These are phyloP conservation scores for Trachemys scripta DNA, from an alignment of 2,113 vertebrate species.

Conservation along the genomic window DNA sequence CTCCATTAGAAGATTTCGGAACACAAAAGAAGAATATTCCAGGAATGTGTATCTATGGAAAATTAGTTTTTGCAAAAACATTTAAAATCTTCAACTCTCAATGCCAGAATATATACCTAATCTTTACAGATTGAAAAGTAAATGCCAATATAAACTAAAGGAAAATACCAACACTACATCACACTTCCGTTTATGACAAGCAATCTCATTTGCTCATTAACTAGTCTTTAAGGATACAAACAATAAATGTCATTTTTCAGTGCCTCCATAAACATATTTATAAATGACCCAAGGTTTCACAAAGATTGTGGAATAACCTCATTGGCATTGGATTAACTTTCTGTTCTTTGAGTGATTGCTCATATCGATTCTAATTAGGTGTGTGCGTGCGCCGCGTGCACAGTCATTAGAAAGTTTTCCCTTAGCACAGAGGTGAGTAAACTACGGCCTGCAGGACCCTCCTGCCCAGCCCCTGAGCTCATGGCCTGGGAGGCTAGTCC, in stretches of 20 bases:
- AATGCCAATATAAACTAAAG: background rate
- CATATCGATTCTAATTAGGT: too few species aligned
- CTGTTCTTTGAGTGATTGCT: too few species aligned
- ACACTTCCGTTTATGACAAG: slow-evolving; percentile 18
- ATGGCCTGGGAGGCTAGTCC: too few species aligned
- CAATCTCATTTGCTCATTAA: slow-evolving; percentile 10
- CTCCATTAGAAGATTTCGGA: background rate
- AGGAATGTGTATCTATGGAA: background rate
- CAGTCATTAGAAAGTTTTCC: too few species aligned
- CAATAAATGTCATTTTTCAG: background rate
- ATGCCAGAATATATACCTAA: background rate
- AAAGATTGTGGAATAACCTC: background rate
- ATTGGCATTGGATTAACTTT: background rate
- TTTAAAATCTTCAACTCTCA: background rate
- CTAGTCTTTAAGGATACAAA: slow-evolving; percentile 3
- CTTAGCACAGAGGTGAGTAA: too few species aligned
- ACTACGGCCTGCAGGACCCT: too few species aligned
- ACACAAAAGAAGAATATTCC: background rate
- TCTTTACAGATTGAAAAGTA: background rate
- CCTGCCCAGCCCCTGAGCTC: too few species aligned
- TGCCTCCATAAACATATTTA: too few species aligned
- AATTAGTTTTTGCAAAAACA: background rate
- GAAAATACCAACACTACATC: background rate
- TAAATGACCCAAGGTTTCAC: background rate
- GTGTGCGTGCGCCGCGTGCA: too few species aligned